Percentiles rank a stretch among this genome's conserved stretches.
phyloP scores from a whole-genome alignment of 2,888 invertebrate species.

The Lochmaea crataegi region DNA sequence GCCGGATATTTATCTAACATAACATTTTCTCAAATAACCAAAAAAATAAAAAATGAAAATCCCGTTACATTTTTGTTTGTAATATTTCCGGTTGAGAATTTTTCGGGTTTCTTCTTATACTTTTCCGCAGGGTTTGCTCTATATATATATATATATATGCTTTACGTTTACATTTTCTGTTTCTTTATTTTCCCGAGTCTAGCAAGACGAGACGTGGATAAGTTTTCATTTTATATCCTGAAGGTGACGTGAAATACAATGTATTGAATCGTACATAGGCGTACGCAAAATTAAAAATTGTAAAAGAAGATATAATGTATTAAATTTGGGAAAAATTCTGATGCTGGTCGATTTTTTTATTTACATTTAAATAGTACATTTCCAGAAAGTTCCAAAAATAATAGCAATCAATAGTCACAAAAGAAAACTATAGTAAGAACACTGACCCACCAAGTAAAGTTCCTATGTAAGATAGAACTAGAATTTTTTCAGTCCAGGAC shows the following conservation, averaged over 20 bases:
- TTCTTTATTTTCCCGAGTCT: slow-evolving; percentile 5
- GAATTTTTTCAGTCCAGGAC: too few relatives aligned
- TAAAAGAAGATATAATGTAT: too few relatives aligned
- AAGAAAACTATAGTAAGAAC: too few relatives aligned
- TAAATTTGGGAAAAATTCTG: too few relatives aligned
- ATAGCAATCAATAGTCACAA: too few relatives aligned
- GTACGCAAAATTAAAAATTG: neutral
- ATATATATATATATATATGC: slow-evolving; percentile 12
- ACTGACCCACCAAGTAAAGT: too few relatives aligned
- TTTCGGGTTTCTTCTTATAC: slow-evolving; percentile 4
- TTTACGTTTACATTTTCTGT: neutral
- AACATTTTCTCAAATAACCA: neutral
- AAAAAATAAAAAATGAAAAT: neutral
- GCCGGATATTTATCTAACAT: neutral
- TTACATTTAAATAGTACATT: too few relatives aligned
- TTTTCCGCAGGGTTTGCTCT: slow-evolving; percentile 8
- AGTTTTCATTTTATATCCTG: slow-evolving; percentile 42
- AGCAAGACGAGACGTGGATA: slow-evolving; percentile 25
- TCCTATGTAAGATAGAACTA: too few relatives aligned
- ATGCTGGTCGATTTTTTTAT: too few relatives aligned
- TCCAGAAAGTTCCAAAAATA: too few relatives aligned
- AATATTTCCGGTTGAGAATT: neutral
- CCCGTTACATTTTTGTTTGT: neutral
- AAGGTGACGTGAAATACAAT: slow-evolving; percentile 38
- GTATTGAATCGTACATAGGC: slow-evolving; percentile 41